Evolutionary conservation across 2,888 invertebrate genomes (phyloP).

Genomic region (Nemotelus pantherinus): DNA sequence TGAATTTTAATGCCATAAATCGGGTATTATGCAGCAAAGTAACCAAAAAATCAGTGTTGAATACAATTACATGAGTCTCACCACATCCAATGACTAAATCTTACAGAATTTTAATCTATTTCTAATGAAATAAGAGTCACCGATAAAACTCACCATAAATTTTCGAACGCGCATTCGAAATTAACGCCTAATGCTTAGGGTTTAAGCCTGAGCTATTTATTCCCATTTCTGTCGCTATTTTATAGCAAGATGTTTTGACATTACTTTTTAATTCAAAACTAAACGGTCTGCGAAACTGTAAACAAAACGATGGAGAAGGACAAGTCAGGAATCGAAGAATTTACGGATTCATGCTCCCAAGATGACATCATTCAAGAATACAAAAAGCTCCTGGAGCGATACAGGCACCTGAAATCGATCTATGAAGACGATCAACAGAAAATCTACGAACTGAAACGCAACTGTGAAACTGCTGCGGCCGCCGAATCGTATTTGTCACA

Average conservation of each 20-base stretch:
- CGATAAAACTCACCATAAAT: not conserved
- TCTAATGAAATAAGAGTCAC: not conserved
- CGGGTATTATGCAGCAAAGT: too few relatives aligned
- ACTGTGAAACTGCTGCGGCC: conserved; percentile 59
- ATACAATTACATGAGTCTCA: too few relatives aligned
- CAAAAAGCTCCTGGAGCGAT: conserved; percentile 56
- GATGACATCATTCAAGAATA: conserved; percentile 63
- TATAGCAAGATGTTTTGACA: not conserved
- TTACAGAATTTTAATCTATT: not conserved
- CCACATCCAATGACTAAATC: too few relatives aligned
- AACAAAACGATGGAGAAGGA: conserved; percentile 53
- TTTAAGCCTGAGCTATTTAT: not conserved
- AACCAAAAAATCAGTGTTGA: too few relatives aligned
- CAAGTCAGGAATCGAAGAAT: conserved; percentile 51
- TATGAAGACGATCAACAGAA: conserved; percentile 60
- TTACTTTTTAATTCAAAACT: conserved; percentile 4
- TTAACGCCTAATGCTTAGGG: not conserved
- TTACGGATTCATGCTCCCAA: conserved; percentile 17
- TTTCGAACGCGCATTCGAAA: not conserved
- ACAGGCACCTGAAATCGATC: conserved; percentile 55
- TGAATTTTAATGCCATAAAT: too few relatives aligned
- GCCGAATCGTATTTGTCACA: conserved; percentile 59
- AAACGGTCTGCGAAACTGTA: conserved; percentile 11
- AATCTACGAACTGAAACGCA: conserved; percentile 61
- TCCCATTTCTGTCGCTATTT: not conserved